Evolutionary conservation across 2,888 invertebrate genomes (phyloP).

Genomic region (Cephalotes varians): DNA sequence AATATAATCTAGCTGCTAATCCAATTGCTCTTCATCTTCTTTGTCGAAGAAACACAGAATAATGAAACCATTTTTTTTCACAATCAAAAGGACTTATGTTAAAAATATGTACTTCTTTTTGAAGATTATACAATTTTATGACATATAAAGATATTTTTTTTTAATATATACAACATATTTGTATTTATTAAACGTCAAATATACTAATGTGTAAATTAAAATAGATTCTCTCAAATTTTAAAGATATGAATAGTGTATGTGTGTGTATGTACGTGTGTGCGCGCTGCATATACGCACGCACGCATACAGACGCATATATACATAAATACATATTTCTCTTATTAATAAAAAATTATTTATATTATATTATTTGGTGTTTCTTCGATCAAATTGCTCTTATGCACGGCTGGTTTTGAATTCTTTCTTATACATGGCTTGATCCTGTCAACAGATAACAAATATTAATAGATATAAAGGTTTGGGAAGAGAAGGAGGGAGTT

Average conservation of each 20-base stretch:
- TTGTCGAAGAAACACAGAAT: conserved; percentile 67
- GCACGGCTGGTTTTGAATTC: neutral
- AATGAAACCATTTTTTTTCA: neutral
- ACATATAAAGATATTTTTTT: neutral
- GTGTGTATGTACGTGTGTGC: neutral
- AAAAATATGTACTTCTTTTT: conserved; percentile 12
- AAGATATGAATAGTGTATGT: too few relatives aligned
- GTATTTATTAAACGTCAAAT: neutral
- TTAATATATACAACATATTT: neutral
- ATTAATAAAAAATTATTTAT: neutral
- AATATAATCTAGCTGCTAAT: conserved; percentile 33
- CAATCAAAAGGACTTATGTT: neutral
- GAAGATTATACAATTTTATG: neutral
- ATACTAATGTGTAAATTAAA: conserved; percentile 2
- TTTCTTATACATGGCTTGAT: neutral
- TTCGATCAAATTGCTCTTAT: conserved; percentile 58
- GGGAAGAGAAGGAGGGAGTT: conserved; percentile 47
- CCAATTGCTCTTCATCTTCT: neutral
- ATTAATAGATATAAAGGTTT: conserved; percentile 28
- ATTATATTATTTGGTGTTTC: conserved; percentile 58
- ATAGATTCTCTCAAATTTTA: too few relatives aligned
- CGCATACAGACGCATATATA: neutral
- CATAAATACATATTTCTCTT: neutral
- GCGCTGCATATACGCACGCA: neutral
- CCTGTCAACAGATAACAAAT: conserved; percentile 62